phyloP scores from a whole-genome alignment of 1,140 invertebrate species.

The Drosophila ogumai region DNA sequence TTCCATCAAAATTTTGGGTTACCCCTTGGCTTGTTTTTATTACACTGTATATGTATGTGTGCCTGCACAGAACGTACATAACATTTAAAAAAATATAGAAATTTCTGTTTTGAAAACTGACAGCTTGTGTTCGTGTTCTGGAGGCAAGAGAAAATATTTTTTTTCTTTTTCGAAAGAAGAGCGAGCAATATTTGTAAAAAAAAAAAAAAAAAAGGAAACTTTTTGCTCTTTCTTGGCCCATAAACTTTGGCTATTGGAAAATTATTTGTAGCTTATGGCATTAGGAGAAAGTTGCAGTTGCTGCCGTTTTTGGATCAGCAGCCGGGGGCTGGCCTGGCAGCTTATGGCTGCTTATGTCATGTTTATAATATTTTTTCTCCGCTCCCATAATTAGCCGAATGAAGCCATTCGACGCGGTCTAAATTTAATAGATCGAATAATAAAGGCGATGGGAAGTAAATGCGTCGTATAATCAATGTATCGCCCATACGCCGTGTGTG shows the following conservation, averaged over 20 bases:
- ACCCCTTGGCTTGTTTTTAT: slow-evolving; percentile 43
- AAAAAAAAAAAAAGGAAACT: slow-evolving; percentile 12
- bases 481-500: slow-evolving; percentile 73
- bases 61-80: slow-evolving; percentile 1
- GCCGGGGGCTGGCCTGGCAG: slow-evolving; percentile 14
- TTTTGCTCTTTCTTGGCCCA: slow-evolving; percentile 21
- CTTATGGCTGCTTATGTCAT: slow-evolving; percentile 56
- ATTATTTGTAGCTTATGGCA: slow-evolving; percentile 42
- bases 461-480: slow-evolving; percentile 68
- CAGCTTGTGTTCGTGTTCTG: slow-evolving; percentile 45
- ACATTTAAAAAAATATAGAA: slow-evolving; percentile 18
- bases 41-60: slow-evolving; percentile 34
- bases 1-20: slow-evolving; percentile 49
- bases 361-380: slow-evolving; percentile 49
- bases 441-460: slow-evolving; percentile 1
- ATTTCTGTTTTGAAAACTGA: slow-evolving; percentile 48
- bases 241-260: slow-evolving; percentile 40
- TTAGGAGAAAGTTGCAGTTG: slow-evolving; percentile 59
- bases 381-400: slow-evolving; percentile 46
- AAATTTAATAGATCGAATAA: slow-evolving; percentile 32
- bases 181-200: slow-evolving; percentile 9
- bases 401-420: slow-evolving; percentile 30
- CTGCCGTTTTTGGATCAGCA: slow-evolving; percentile 40
- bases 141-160: slow-evolving; percentile 32
- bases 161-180: neutral